Evolutionary conservation across 2,888 invertebrate species (phyloP), one percentile per base, ranked within the genome.

Genomic region (Himalopsyche anomala): DNA sequence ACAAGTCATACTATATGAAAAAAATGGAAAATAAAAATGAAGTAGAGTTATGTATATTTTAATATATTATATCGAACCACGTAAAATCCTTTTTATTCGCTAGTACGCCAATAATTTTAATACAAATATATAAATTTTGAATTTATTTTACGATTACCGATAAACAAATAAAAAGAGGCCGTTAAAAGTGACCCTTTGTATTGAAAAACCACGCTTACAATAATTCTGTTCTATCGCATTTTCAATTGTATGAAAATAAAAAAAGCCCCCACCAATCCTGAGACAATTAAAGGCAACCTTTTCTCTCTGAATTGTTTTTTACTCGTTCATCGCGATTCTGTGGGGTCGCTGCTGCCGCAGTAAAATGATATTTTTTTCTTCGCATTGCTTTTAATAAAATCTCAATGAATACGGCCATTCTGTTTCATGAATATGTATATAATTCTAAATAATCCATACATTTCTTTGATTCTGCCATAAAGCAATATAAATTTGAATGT

Each of bases 251-350:
- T 62, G 51, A 51, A 51, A 51, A 51, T 51, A 62, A n/a, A 62
- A 56, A 62, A 62, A 62, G 4, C 28, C 51, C 42, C 15, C 15
- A 28, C 62, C n/a, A 62, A 62, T 62, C 15, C 19, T 62, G 19
- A 62, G 62, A 62, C 62, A 62, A 62, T 62, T 62, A 62, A 62
- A 62, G 9, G 19, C n/a, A 62, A 62, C 62, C 62, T 62, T 62
- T 62, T 62, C 62, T 62, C 62, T 62, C 62, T 19, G 62, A 62
- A 62, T 62, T 62, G 62, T 62, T 62, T n/a, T 62, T 62, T 62
- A n/a, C 28, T 19, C 62, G 62, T 62, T 62, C 62, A 19, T 62
- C 56, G 62, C 28, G 28, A 62, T 62, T 62, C 62, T 62, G 19
- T 19, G 62, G 28, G 62, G 62, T 62, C 62, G 62, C 62, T 8